Evolutionary conservation across 2,113 vertebrate species (phyloP).

Genomic region (Mesocricetus auratus): DNA sequence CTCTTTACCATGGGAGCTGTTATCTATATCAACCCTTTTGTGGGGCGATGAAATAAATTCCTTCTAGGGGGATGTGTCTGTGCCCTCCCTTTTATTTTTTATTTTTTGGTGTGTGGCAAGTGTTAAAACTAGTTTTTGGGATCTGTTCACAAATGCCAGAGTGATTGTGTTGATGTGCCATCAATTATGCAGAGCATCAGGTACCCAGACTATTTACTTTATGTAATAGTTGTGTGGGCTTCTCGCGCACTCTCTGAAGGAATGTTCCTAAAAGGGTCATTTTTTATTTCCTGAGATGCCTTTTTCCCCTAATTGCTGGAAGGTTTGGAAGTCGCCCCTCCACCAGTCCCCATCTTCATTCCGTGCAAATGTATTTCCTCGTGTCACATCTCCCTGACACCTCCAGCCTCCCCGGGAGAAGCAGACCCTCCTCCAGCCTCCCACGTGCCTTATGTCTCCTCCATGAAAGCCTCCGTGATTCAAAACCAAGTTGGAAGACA

Average conservation of each 20-base stretch:
- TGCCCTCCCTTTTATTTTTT: not conserved
- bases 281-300: slow-evolving; percentile 78
- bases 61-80: slow-evolving; percentile 22
- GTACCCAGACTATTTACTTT: slow-evolving; percentile 70
- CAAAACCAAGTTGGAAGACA: slow-evolving; percentile 78
- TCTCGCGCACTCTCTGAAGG: slow-evolving; percentile 56
- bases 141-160: slow-evolving; percentile 44
- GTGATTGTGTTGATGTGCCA: slow-evolving; percentile 42
- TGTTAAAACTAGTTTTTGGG: slow-evolving; percentile 54
- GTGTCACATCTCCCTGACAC: slow-evolving; percentile 80
- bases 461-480: slow-evolving; percentile 67
- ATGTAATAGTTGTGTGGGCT: slow-evolving; percentile 72
- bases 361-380: slow-evolving; percentile 66
- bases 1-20: not conserved
- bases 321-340: slow-evolving; percentile 63
- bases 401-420: slow-evolving; percentile 83
- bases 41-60: not conserved
- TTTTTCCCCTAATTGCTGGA: slow-evolving; percentile 54
- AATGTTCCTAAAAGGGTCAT: slow-evolving; percentile 78
- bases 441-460: slow-evolving; percentile 86
- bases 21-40: not conserved
- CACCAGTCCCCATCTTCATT: not conserved
- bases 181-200: slow-evolving; percentile 64
- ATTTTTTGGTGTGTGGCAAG: not conserved
- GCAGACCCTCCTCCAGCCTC: slow-evolving; percentile 82